Percentiles rank a stretch among this genome's conserved stretches.
phyloP scores from a whole-genome alignment of 2,797 vertebrate genomes.

The Malurus leucopterus region DNA sequence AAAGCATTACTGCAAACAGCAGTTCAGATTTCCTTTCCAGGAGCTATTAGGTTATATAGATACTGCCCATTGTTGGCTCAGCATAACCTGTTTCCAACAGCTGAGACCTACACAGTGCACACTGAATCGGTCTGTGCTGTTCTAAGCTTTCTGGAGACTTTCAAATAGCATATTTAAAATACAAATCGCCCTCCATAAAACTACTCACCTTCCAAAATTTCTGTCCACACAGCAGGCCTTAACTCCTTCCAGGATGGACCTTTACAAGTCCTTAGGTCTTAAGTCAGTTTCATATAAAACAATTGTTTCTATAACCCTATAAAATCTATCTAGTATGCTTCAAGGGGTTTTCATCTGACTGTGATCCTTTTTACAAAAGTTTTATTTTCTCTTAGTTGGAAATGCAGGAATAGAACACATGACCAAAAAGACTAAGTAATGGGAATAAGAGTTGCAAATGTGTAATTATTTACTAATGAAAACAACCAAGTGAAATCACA shows the following conservation, averaged over 20 bases:
- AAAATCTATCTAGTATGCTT: neutral
- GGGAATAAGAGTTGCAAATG: neutral
- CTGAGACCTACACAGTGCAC: fast-evolving
- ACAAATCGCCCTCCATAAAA: neutral
- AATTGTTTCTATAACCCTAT: neutral
- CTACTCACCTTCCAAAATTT: neutral
- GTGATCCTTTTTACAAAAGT: neutral
- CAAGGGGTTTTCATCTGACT: neutral
- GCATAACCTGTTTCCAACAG: neutral
- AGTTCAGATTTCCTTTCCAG: neutral
- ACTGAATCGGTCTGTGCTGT: neutral
- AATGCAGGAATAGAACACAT: neutral
- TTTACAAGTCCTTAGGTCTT: neutral
- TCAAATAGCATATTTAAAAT: neutral
- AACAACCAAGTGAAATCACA: neutral
- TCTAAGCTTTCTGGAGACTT: neutral
- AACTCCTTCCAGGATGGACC: neutral
- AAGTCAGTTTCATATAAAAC: neutral
- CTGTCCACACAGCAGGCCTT: neutral
- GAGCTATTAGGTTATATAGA: neutral
- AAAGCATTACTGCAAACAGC: neutral
- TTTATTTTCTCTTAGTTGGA: neutral
- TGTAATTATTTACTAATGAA: neutral
- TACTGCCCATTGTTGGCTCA: neutral
- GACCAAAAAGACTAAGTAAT: neutral